Evolutionary conservation across 2,113 vertebrate genomes (phyloP).

Genomic region (Takifugu bimaculatus): DNA sequence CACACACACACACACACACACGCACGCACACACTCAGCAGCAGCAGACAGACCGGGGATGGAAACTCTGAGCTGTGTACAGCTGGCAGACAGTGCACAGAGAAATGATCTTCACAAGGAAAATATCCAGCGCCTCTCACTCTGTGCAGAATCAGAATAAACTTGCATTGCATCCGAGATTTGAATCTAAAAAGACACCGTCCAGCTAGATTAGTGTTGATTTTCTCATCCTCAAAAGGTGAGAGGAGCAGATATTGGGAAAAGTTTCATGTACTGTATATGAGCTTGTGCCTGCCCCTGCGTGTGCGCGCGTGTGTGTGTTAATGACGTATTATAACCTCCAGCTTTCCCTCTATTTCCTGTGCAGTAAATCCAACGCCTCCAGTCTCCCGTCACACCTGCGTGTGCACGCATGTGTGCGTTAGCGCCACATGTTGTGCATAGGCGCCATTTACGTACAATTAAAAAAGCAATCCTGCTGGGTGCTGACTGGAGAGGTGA

Average conservation of each 20-base stretch:
- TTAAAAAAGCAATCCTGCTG: conserved; percentile 26
- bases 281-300: conserved; percentile 12
- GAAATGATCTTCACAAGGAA: conserved; percentile 49
- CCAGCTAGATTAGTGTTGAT: too few species aligned
- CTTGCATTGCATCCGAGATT: too few species aligned
- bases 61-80: conserved; percentile 62
- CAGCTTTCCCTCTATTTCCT: conserved; percentile 37
- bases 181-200: too few species aligned
- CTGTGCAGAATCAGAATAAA: background rate
- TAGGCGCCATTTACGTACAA: conserved; percentile 29
- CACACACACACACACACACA: conserved; percentile 19
- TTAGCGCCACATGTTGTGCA: conserved; percentile 11
- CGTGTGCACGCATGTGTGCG: conserved; percentile 6
- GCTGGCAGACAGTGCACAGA: conserved; percentile 57
- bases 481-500: conserved; percentile 8
- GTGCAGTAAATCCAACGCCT: conserved; percentile 44
- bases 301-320: conserved; percentile 17
- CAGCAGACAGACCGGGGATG: conserved; percentile 54
- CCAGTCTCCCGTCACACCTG: conserved; percentile 34
- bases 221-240: too few species aligned
- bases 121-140: conserved; percentile 36
- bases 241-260: too few species aligned
- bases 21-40: background rate
- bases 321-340: conserved; percentile 47
- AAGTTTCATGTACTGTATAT: background rate